Conservation (phyloP, 2,113 vertebrate genomes). For the Pardalotus punctatus region DNA sequence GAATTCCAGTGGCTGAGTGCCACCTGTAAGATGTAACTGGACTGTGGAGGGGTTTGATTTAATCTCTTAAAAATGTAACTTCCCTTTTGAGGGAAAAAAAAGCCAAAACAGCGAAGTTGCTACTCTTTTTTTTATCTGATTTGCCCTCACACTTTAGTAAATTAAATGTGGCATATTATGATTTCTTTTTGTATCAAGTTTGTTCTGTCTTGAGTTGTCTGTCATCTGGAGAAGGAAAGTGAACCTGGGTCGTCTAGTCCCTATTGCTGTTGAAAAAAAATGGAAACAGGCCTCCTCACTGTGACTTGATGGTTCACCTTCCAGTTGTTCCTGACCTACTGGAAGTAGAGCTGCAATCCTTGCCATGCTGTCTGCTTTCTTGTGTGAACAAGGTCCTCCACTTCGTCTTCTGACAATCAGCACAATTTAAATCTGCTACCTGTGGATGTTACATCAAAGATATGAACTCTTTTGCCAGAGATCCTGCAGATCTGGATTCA, state of each 20-base stretch:
- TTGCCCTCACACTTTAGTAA: not conserved
- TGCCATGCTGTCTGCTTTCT: not conserved
- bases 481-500: not conserved
- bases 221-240: accelerated
- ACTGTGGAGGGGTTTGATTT: not conserved
- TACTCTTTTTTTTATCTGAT: not conserved
- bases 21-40: not conserved
- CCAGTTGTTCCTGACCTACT: not conserved
- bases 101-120: not conserved
- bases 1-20: not conserved
- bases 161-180: not conserved
- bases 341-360: accelerated
- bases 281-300: accelerated
- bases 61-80: not conserved
- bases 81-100: not conserved
- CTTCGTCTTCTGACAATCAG: not conserved
- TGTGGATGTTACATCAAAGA: not conserved
- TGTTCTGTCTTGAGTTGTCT: not conserved
- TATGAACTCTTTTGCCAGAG: not conserved
- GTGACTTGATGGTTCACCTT: not conserved
- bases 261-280: not conserved
- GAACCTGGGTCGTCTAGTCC: not conserved
- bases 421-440: not conserved
- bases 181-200: accelerated
- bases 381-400: not conserved